These are phyloP conservation scores for Nyctibius bracteatus DNA, from an alignment of 2,113 vertebrate species.

Conservation along the genomic window DNA sequence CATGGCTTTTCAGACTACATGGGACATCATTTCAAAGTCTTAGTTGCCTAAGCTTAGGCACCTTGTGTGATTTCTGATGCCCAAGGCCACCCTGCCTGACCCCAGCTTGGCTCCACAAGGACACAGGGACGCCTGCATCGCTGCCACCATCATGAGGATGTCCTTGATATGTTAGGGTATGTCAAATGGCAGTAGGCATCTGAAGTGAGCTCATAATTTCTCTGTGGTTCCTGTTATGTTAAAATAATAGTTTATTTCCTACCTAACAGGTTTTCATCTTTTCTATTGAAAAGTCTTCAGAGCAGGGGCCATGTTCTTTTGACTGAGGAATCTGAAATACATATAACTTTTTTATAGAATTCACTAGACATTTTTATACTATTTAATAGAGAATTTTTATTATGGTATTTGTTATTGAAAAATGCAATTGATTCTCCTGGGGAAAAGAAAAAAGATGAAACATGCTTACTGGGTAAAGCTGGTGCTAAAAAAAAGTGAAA, in stretches of 20 bases:
- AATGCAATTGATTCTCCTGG: neutral
- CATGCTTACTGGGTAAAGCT: neutral
- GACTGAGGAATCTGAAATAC: neutral
- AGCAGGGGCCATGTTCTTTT: neutral
- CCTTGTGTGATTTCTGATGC: neutral
- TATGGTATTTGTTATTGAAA: neutral
- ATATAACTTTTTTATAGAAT: neutral
- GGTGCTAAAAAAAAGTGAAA: neutral
- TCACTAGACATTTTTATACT: neutral
- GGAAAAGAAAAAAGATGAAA: neutral
- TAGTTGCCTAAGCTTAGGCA: neutral
- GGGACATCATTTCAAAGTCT: neutral
- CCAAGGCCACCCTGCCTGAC: neutral
- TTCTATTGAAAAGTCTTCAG: neutral
- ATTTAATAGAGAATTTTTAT: neutral
- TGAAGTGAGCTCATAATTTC: neutral
- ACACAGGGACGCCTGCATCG: neutral
- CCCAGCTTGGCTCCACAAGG: neutral
- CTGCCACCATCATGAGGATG: neutral
- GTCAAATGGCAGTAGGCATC: neutral
- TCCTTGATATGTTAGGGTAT: neutral
- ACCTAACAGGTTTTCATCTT: neutral
- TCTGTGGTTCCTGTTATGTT: neutral
- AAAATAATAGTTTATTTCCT: neutral
- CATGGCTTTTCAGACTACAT: neutral